Conservation (phyloP, 92 coral and sea anemone species). For the Palythoa grandis region DNA sequence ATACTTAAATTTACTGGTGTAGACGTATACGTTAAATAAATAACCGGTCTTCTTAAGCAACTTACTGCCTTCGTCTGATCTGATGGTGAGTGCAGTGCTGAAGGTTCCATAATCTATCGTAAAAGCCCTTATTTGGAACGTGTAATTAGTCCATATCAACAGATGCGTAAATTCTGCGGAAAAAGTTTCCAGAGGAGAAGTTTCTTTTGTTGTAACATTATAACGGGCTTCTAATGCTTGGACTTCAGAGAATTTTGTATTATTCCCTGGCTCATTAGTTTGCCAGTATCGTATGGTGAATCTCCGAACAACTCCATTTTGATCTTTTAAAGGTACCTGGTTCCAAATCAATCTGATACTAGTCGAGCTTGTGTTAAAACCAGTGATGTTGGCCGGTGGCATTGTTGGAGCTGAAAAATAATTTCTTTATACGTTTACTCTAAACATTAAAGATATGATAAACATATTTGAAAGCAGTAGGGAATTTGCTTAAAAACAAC, state of each 20-base stretch:
- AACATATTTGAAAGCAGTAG: too few relatives aligned
- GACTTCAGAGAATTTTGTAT: background rate
- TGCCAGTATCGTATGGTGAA: constrained; percentile 61
- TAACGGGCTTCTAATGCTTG: constrained; percentile 4
- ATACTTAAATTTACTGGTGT: too few relatives aligned
- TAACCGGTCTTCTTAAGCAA: background rate
- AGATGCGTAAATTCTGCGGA: constrained; percentile 53
- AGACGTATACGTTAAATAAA: too few relatives aligned
- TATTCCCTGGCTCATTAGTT: constrained; percentile 38
- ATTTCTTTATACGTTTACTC: background rate
- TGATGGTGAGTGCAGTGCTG: constrained; percentile 41
- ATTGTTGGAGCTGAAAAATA: constrained; percentile 51
- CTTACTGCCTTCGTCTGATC: constrained; percentile 78
- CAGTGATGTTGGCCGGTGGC: constrained; percentile 55
- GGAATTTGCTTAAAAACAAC: too few relatives aligned
- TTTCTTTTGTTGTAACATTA: background rate
- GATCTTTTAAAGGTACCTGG: constrained; percentile 53
- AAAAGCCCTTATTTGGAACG: constrained; percentile 53
- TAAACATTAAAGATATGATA: background rate
- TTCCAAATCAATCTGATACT: constrained; percentile 65
- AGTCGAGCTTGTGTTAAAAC: constrained; percentile 62
- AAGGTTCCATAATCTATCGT: constrained; percentile 61
- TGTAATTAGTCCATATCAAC: constrained; percentile 68
- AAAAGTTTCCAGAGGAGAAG: constrained; percentile 19
- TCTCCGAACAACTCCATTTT: constrained; percentile 62